These are phyloP conservation scores for Rafetus swinhoei DNA, from an alignment of 2,113 vertebrate species.

Conservation along the genomic window DNA sequence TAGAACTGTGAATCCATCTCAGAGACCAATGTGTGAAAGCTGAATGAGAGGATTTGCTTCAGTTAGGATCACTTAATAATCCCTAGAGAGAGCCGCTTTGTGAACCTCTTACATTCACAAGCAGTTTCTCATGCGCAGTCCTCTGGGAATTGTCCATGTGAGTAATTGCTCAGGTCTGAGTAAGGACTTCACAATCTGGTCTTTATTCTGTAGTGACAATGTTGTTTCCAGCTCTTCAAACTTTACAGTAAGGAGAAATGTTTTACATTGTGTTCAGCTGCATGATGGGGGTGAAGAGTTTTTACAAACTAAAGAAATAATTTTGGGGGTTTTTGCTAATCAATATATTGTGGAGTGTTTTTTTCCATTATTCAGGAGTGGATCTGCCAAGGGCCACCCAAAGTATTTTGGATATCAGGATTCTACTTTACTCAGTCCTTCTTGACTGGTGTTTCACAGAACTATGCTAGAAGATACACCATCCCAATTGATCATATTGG, in stretches of 20 bases:
- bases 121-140: neutral
- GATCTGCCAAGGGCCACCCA: constrained; percentile 83
- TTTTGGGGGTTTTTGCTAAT: neutral
- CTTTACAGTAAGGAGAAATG: neutral
- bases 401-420: constrained; percentile 94
- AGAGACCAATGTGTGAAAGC: neutral
- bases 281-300: neutral
- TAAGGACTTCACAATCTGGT: neutral
- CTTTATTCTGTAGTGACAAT: neutral
- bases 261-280: neutral
- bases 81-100: neutral
- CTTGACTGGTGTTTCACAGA: constrained; percentile 92
- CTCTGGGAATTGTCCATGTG: neutral
- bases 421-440: constrained; percentile 98
- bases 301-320: neutral
- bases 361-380: constrained; percentile 83
- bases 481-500: constrained; percentile 91
- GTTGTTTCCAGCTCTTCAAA: neutral
- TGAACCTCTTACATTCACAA: neutral
- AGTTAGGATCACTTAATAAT: neutral
- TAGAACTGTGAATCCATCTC: neutral
- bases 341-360: neutral
- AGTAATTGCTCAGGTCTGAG: neutral
- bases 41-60: neutral
- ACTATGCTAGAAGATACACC: constrained; percentile 91